Percentiles rank a stretch among this genome's conserved stretches.
Conservation (phyloP, 2,888 invertebrate species). For the Drosophila mettleri region DNA sequence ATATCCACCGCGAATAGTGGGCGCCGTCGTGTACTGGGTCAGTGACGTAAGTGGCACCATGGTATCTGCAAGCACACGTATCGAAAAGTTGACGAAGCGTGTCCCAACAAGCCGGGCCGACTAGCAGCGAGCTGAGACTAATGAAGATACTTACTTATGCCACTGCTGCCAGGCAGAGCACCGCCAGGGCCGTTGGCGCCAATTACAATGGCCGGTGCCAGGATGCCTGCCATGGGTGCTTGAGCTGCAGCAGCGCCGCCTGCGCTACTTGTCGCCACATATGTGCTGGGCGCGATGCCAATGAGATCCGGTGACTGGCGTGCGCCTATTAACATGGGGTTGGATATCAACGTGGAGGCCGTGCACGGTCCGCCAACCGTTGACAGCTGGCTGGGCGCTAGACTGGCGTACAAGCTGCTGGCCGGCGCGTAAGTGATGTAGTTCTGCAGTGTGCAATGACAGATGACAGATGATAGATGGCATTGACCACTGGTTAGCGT, state of each 20-base stretch:
- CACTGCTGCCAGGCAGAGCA: constrained; percentile 64
- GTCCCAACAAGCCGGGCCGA: constrained; percentile 8
- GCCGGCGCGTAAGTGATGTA: constrained; percentile 83
- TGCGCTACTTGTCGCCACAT: constrained; percentile 63
- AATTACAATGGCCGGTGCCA: constrained; percentile 78
- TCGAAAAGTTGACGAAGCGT: constrained; percentile 4
- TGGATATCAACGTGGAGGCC: constrained; percentile 56
- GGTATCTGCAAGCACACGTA: constrained; percentile 65
- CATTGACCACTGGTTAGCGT: constrained; percentile 15
- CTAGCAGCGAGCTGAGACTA: not conserved
- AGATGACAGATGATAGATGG: constrained; percentile 17
- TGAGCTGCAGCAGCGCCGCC: constrained; percentile 36
- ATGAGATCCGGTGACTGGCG: constrained; percentile 84
- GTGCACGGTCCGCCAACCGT: constrained; percentile 35
- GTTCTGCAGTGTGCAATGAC: constrained; percentile 69
- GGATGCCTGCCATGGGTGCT: constrained; percentile 59
- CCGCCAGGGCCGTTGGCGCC: constrained; percentile 65
- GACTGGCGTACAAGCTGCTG: constrained; percentile 81
- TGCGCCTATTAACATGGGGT: constrained; percentile 68
- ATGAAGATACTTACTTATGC: constrained; percentile 67
- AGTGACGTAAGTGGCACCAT: constrained; percentile 83
- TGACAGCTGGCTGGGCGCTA: constrained; percentile 76
- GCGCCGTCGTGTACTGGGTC: constrained; percentile 83
- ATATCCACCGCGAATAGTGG: constrained; percentile 83
- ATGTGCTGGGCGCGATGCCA: constrained; percentile 80